Evolutionary conservation across 1,140 invertebrate species (phyloP), one percentile per base, ranked within the genome.

Genomic region (Cherax quadricarinatus): DNA sequence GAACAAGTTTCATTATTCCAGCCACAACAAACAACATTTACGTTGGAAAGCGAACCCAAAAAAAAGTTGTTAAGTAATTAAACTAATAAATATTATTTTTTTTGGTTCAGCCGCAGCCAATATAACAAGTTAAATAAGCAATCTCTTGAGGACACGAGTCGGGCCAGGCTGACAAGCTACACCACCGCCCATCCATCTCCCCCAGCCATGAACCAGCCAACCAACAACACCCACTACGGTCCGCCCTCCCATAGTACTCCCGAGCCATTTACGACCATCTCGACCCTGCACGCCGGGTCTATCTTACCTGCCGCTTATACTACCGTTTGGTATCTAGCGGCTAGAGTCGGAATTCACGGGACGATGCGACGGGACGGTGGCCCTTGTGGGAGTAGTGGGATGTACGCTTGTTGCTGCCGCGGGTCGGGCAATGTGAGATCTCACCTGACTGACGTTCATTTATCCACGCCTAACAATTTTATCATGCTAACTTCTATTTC

Each of bases 91-190:
- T 89, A 89, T 83, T 18, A 16, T 66, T 5, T 21, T 21, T 66
- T 66, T 66, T 66, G 82, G 60, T 83, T 88, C 62, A 82, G 79
- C 62, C 24, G 62, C 82, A 89, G 79, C 81, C 88, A 89, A 89
- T 89, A 89, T 89, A 89, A 83, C 88, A 89, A 89, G 79, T 89
- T 89, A 89, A 89, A 89, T 89, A 89, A 89, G 79, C 88, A 89
- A 89, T 89, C 88, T 89, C 78, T 62, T 49, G n/a, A 21, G 16
- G 86, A 88, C 73, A 62, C 79, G 87, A 66, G 53, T 57, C 53
- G 53, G 30, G 30, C 88, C 12, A 14, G 12, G 1, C 88, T 83
- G 88, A 83, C 88, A 89, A 89, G 80, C 79, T 70, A 83, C 88
- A 79, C 88, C 88, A 21, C 88, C 21, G 51, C 57, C 88, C 53